Conservation (phyloP, 2,888 invertebrate genomes). For the Drosophila merina region DNA sequence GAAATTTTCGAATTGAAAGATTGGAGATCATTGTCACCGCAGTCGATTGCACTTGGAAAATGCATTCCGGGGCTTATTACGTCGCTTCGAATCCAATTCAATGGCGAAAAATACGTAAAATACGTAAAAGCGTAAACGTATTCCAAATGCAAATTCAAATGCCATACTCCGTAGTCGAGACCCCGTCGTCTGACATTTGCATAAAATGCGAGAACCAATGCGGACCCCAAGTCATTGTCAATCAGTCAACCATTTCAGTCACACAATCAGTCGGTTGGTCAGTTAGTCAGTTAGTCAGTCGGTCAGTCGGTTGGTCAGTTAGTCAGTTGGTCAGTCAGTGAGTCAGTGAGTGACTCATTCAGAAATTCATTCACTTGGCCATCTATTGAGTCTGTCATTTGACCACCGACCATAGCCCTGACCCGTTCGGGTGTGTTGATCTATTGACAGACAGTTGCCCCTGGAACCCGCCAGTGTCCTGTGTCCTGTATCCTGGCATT, state of each 20-base stretch:
- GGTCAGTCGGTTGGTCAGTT: conserved; percentile 10
- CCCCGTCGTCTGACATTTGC: conserved; percentile 58
- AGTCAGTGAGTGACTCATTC: conserved; percentile 9
- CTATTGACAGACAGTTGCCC: conserved; percentile 63
- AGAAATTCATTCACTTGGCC: conserved; percentile 15
- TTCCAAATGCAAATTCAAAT: conserved; percentile 31
- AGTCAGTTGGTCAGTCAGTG: no score
- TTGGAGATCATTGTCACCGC: conserved; percentile 45
- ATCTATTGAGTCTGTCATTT: conserved; percentile 26
- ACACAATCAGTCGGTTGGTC: conserved; percentile 4
- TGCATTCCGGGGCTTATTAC: conserved; percentile 35
- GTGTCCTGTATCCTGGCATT: conserved; percentile 1
- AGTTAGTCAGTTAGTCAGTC: conserved; percentile 22
- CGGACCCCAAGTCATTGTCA: conserved; percentile 15
- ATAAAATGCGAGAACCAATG: conserved; percentile 56
- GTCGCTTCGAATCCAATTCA: conserved; percentile 17
- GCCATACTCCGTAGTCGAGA: conserved; percentile 47
- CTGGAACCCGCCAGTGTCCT: not conserved
- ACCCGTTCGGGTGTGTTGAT: conserved; percentile 52
- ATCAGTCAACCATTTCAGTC: conserved; percentile 21
- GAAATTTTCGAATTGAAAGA: conserved; percentile 6
- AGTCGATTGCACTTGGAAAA: conserved; percentile 36
- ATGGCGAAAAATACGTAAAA: conserved; percentile 32
- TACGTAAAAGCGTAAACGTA: conserved; percentile 24
- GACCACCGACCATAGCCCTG: conserved; percentile 22